Percentiles rank a stretch among this genome's conserved stretches.
These are phyloP conservation scores for Noctuana brunneofusca DNA, from an alignment of 2,888 invertebrate genomes.

Conservation along the genomic window DNA sequence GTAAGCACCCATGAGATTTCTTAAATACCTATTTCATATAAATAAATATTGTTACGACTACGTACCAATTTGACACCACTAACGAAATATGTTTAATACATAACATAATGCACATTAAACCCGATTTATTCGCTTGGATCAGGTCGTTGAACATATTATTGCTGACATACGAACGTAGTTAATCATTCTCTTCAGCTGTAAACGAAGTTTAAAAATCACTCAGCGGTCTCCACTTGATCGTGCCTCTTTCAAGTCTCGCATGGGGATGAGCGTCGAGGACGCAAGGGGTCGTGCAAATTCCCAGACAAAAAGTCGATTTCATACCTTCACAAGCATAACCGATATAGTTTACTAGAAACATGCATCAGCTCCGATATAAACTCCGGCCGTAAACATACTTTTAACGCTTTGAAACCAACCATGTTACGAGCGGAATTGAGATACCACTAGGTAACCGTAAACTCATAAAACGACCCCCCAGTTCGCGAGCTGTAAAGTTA, in stretches of 20 bases:
- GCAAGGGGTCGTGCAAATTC: slow-evolving; percentile 42
- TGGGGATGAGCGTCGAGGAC: slow-evolving; percentile 49
- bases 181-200: slow-evolving; percentile 48
- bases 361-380: slow-evolving; percentile 42
- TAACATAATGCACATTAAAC: not conserved
- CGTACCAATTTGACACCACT: too few relatives aligned
- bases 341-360: slow-evolving; percentile 32
- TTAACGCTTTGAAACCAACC: slow-evolving; percentile 39
- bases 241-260: slow-evolving; percentile 52
- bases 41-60: too few relatives aligned
- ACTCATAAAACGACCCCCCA: slow-evolving; percentile 49
- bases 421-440: slow-evolving; percentile 43
- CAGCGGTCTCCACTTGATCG: slow-evolving; percentile 49
- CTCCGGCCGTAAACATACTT: slow-evolving; percentile 46
- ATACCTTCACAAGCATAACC: slow-evolving; percentile 13
- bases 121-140: not conserved
- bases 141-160: slow-evolving; percentile 13
- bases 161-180: slow-evolving; percentile 30
- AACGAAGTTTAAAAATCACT: slow-evolving; percentile 70
- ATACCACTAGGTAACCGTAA: slow-evolving; percentile 47
- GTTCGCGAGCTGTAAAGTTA: slow-evolving; percentile 32
- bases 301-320: slow-evolving; percentile 33
- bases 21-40: not conserved
- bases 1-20: not conserved
- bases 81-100: too few relatives aligned